These are phyloP conservation scores for Apaloderma vittatum DNA, from an alignment of 2,113 vertebrate genomes.

Conservation along the genomic window DNA sequence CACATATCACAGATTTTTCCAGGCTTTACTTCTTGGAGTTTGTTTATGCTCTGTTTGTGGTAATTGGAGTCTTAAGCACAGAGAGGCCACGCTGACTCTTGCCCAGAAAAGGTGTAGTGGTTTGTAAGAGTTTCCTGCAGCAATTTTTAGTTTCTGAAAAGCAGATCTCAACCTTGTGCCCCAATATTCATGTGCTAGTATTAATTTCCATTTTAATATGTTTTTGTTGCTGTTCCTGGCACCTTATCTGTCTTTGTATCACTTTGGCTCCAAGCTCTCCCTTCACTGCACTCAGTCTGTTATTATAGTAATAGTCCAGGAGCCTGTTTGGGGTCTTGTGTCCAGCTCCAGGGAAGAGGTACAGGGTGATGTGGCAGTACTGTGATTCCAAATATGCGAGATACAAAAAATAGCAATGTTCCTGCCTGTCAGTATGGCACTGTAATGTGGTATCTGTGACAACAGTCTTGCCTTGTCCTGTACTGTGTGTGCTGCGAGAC, in stretches of 20 bases:
- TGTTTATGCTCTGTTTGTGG: neutral
- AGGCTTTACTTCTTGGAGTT: neutral
- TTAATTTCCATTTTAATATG: neutral
- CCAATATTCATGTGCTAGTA: neutral
- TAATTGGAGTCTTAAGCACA: neutral
- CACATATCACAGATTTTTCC: neutral
- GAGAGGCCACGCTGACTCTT: neutral
- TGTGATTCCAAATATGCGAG: neutral
- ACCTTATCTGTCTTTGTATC: neutral
- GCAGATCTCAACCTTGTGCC: neutral
- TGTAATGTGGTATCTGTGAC: neutral
- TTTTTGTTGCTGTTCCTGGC: neutral
- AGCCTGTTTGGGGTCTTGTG: neutral
- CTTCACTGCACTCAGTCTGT: neutral
- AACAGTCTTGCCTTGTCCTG: neutral
- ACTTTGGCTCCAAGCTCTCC: neutral
- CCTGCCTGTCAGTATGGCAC: neutral
- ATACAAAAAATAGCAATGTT: neutral
- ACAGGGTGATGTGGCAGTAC: neutral
- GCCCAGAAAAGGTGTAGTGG: neutral
- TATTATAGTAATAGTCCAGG: neutral
- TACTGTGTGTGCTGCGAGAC: neutral
- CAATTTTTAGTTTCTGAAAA: neutral
- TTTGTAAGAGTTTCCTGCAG: constrained; percentile 15
- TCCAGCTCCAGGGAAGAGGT: neutral